phyloP scores from a whole-genome alignment of 2,797 vertebrate species.

The Lutjanus argentimaculatus region DNA sequence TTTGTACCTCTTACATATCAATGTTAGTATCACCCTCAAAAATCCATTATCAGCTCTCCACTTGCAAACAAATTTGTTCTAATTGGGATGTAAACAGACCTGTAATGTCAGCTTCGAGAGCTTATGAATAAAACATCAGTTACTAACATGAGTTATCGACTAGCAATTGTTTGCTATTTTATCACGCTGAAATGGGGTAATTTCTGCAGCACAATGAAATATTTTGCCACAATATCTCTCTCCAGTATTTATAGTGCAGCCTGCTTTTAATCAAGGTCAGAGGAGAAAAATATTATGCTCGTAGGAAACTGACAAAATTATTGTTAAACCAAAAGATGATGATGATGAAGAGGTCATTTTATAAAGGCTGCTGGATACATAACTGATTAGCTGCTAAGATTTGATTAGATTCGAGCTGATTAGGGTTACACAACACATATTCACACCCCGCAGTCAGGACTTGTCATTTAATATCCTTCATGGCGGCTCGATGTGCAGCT shows the following conservation, averaged over 20 bases:
- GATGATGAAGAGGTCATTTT: not conserved
- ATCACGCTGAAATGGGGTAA: not conserved
- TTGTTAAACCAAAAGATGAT: not conserved
- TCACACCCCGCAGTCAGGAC: not conserved
- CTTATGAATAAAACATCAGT: constrained; percentile 52
- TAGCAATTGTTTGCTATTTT: not conserved
- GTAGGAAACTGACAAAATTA: not conserved
- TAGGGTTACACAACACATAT: constrained; percentile 16
- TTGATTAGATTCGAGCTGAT: constrained; percentile 20
- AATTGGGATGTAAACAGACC: constrained; percentile 31
- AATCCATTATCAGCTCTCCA: not conserved
- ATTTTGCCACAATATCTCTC: constrained; percentile 6
- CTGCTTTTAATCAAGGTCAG: constrained; percentile 17
- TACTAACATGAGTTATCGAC: constrained; percentile 14
- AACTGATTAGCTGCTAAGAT: constrained; percentile 24
- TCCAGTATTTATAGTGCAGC: constrained; percentile 6
- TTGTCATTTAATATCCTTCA: not conserved
- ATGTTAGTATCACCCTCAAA: not conserved
- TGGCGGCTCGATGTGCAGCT: not conserved
- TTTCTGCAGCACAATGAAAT: constrained; percentile 6
- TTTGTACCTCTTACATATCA: not conserved
- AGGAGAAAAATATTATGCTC: not conserved
- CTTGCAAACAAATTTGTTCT: constrained; percentile 7
- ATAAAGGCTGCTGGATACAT: constrained; percentile 1
- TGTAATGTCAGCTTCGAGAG: not conserved